phyloP scores from a whole-genome alignment of 30 jellyfish, hydroid and myxozoan species.

The Hydractinia symbiolongicarpus region DNA sequence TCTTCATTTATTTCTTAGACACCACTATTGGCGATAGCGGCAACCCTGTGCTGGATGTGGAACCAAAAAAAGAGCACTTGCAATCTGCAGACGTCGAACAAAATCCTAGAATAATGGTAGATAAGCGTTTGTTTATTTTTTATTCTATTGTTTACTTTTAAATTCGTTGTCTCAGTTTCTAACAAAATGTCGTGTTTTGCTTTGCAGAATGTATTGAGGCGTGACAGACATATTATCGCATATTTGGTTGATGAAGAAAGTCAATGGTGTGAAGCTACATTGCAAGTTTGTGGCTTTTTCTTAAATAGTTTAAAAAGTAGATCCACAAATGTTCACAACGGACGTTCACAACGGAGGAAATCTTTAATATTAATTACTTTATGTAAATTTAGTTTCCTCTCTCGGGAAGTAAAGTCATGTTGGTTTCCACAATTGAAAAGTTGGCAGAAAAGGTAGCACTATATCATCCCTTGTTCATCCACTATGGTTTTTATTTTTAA shows the following conservation, averaged over 20 bases:
- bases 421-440: constrained; percentile 55
- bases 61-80: too few species aligned
- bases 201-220: constrained; percentile 20
- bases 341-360: too few species aligned
- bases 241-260: constrained; percentile 54
- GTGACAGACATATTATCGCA: constrained; percentile 39
- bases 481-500: too few species aligned
- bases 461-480: too few species aligned
- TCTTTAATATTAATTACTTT: neutral
- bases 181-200: neutral
- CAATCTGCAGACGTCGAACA: too few species aligned
- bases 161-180: neutral
- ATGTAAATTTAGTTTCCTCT: constrained; percentile 56
- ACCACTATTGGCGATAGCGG: too few species aligned
- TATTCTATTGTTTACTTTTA: too few species aligned
- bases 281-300: constrained; percentile 37
- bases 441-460: constrained; percentile 72
- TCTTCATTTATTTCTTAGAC: too few species aligned
- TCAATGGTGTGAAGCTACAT: constrained; percentile 79
- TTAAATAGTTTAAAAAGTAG: neutral
- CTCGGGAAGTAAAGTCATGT: constrained; percentile 74
- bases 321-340: neutral
- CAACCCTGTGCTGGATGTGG: too few species aligned
- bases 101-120: too few species aligned
- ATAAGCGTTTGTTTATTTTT: too few species aligned